Evolutionary conservation across 2,888 invertebrate species (phyloP).

Genomic region (Deroplatys truncata): DNA sequence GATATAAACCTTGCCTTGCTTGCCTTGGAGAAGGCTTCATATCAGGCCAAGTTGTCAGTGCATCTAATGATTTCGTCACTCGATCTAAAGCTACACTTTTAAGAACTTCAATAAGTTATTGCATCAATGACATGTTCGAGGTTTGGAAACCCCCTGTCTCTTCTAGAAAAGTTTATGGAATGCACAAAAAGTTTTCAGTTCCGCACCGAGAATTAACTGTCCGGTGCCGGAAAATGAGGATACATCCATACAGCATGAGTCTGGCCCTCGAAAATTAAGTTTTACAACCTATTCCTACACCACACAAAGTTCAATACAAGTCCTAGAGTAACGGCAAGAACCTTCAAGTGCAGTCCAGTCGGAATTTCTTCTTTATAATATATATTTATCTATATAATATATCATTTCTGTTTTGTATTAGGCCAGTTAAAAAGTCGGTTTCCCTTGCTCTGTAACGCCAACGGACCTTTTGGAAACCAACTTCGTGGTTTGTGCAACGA

Average conservation of each 20-base stretch:
- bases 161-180: conserved; percentile 34
- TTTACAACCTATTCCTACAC: conserved; percentile 35
- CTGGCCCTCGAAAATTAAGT: conserved; percentile 32
- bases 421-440: conserved; percentile 29
- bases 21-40: conserved; percentile 18
- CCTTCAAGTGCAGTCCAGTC: conserved; percentile 33
- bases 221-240: conserved; percentile 33
- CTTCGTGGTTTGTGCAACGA: conserved; percentile 26
- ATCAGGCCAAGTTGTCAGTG: conserved; percentile 29
- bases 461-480: conserved; percentile 10
- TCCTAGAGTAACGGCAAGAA: conserved; percentile 32
- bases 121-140: conserved; percentile 52
- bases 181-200: conserved; percentile 34
- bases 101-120: conserved; percentile 45
- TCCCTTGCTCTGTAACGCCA: neutral
- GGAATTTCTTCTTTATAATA: neutral
- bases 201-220: conserved; percentile 29
- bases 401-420: conserved; percentile 27
- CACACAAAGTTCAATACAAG: conserved; percentile 34
- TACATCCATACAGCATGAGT: conserved; percentile 30
- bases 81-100: conserved; percentile 34
- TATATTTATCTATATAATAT: neutral
- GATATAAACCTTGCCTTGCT: conserved; percentile 26
- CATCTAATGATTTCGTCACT: conserved; percentile 31
- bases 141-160: conserved; percentile 47